Percentiles rank a stretch among this genome's conserved stretches.
phyloP scores from a whole-genome alignment of 1,140 invertebrate genomes.

The Archegozetes longisetosus region DNA sequence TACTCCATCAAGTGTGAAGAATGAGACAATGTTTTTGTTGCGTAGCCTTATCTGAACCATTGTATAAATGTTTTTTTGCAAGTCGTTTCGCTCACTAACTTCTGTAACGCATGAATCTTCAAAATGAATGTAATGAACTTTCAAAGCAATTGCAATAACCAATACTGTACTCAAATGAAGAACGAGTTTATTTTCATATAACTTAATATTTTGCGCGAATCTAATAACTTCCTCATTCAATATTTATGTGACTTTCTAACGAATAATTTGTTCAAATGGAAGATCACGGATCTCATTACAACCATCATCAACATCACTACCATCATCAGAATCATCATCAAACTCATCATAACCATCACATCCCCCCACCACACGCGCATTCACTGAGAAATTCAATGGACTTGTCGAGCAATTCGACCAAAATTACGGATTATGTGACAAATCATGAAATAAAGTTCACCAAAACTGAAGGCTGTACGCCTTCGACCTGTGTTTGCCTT shows the following conservation, averaged over 20 bases:
- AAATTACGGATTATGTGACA: constrained; percentile 3
- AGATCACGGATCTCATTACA: background rate
- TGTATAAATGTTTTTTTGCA: too few relatives aligned
- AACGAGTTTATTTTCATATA: background rate
- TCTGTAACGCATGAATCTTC: background rate
- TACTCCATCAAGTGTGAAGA: background rate
- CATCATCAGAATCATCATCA: constrained; percentile 3
- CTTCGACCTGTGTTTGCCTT: constrained; percentile 46
- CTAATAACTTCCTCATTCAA: too few relatives aligned
- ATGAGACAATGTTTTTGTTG: background rate
- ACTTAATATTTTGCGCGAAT: background rate
- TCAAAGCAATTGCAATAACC: background rate
- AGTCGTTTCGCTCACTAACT: background rate
- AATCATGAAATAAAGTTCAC: constrained; percentile 22
- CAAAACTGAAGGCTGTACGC: constrained; percentile 18
- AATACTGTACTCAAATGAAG: background rate
- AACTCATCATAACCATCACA: background rate
- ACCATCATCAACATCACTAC: background rate
- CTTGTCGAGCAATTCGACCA: background rate
- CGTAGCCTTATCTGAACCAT: too few relatives aligned
- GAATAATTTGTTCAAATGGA: background rate
- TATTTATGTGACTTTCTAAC: background rate
- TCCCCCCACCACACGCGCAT: background rate
- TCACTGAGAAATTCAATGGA: background rate
- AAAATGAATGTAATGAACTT: background rate